These are phyloP conservation scores for Perca schrenkii DNA, from an alignment of 2,113 vertebrate species.

Conservation along the genomic window DNA sequence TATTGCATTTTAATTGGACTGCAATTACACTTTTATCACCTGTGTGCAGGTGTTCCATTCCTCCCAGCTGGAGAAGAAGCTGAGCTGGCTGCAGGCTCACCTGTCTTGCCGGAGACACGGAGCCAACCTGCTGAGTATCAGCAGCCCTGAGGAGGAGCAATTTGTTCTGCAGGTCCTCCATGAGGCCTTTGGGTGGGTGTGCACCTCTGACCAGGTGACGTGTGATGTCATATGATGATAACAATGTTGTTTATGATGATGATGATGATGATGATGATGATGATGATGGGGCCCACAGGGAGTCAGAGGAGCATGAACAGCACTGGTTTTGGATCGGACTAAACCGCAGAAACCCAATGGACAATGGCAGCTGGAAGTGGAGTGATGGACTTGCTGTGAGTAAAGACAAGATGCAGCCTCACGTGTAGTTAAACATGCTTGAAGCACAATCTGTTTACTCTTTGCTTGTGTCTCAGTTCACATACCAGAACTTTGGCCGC, in stretches of 20 bases:
- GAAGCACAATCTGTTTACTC: not conserved
- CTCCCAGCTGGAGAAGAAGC: constrained; percentile 89
- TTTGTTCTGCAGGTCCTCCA: constrained; percentile 90
- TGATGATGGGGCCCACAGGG: constrained; percentile 69
- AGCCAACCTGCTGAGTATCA: constrained; percentile 92
- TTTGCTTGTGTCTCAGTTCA: constrained; percentile 83
- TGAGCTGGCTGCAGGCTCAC: constrained; percentile 91
- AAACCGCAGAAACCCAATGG: constrained; percentile 90
- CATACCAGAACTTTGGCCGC: constrained; percentile 95
- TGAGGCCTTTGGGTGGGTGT: constrained; percentile 92
- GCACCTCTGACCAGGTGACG: not conserved
- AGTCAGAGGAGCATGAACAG: constrained; percentile 93
- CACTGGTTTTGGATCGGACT: constrained; percentile 98
- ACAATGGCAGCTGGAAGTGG: constrained; percentile 93
- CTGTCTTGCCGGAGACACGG: constrained; percentile 89
- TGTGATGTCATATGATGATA: not conserved
- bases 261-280: not conserved
- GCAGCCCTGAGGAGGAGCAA: constrained; percentile 90
- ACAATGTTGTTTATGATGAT: not conserved
- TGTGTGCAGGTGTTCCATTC: constrained; percentile 90
- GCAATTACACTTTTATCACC: not conserved
- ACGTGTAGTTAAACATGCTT: not conserved
- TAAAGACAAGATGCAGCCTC: not conserved
- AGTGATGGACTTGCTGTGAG: constrained; percentile 94
- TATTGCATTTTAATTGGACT: not conserved